phyloP scores from a whole-genome alignment of 2,113 vertebrate species.

The Marcusenius ussheri region DNA sequence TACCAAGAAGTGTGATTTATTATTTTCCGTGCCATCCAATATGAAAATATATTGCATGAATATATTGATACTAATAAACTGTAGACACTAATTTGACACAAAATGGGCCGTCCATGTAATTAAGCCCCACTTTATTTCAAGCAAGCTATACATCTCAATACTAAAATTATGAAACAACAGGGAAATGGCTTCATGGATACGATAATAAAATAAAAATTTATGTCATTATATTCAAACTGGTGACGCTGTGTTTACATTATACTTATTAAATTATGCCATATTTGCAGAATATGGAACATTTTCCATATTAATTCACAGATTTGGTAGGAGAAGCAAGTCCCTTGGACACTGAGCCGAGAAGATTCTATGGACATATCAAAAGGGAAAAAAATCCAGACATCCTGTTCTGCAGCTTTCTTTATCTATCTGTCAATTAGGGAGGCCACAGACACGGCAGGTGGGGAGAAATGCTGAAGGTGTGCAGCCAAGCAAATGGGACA shows the following conservation, averaged over 20 bases:
- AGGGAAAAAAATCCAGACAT: neutral
- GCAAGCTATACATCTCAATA: neutral
- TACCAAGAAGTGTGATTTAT: neutral
- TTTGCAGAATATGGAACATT: neutral
- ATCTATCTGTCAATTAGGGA: conserved; percentile 1
- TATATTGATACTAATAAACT: neutral
- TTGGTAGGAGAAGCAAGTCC: neutral
- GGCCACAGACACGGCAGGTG: neutral
- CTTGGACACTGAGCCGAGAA: neutral
- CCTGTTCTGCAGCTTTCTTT: neutral
- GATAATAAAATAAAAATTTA: neutral
- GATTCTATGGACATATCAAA: neutral
- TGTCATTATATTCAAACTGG: neutral
- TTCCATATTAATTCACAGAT: too few species aligned
- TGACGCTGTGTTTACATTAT: neutral
- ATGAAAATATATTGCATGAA: neutral
- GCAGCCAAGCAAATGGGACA: neutral
- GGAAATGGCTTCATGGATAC: neutral
- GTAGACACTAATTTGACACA: neutral
- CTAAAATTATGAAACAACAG: neutral
- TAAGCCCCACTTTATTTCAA: neutral
- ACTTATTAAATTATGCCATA: too few species aligned
- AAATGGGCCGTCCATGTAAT: neutral
- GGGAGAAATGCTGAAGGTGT: neutral
- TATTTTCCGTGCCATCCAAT: neutral